A percentile compares a stretch with the other conserved stretches of the same genome.
These are phyloP conservation scores for Diprion similis DNA, from an alignment of 1,140 invertebrate genomes.

Conservation along the genomic window DNA sequence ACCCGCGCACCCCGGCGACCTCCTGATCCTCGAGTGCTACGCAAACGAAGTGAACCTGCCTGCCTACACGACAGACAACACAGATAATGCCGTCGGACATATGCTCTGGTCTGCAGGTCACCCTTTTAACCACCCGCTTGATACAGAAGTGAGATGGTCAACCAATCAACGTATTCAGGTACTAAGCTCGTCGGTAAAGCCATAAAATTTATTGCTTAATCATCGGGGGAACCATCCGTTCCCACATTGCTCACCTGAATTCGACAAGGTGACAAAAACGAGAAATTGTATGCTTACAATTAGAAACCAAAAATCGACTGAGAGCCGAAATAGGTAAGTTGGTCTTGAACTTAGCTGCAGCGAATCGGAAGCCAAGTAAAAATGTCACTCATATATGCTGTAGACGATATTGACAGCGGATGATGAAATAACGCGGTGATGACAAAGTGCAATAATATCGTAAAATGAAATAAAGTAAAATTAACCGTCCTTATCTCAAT, in stretches of 20 bases:
- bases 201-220: not conserved
- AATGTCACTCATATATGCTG: not conserved
- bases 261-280: no score
- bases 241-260: no score
- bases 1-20: not conserved
- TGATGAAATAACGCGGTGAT: not conserved
- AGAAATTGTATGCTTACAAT: no score
- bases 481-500: constrained; percentile 5
- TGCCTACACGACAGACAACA: constrained; percentile 13
- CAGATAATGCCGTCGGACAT: constrained; percentile 4
- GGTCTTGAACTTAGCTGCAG: no score
- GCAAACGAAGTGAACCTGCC: constrained; percentile 10
- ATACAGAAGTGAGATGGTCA: not conserved
- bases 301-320: no score
- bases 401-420: not conserved
- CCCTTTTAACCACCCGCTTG: not conserved
- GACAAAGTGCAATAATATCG: not conserved
- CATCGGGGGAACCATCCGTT: not conserved
- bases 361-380: not conserved
- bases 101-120: not conserved
- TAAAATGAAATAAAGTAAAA: not conserved
- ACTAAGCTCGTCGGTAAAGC: not conserved
- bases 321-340: no score
- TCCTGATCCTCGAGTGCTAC: constrained; percentile 2
- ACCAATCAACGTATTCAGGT: not conserved